Evolutionary conservation across 2,888 invertebrate genomes (phyloP).

Genomic region (Drosophila gaucha): DNA sequence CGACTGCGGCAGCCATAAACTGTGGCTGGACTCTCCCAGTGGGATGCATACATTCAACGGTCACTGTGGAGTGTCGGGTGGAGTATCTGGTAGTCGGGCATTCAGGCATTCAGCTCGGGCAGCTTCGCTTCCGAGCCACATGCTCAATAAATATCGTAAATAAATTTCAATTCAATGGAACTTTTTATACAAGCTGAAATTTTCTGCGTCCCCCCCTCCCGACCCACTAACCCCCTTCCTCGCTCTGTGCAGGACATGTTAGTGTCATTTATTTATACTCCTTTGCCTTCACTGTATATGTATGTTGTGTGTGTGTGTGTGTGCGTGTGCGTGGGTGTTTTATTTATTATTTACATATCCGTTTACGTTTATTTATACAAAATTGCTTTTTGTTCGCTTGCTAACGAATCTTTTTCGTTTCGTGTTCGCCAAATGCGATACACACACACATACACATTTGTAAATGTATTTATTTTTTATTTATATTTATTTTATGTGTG

Average conservation of each 20-base stretch:
- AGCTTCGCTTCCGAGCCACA: constrained; percentile 12
- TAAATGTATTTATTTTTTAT: constrained; percentile 1
- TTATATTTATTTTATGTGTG: constrained; percentile 7
- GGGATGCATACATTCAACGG: constrained; percentile 19
- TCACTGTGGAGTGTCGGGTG: constrained; percentile 34
- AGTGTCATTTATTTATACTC: constrained; percentile 37
- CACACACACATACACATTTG: constrained; percentile 1
- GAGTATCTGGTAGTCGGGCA: constrained; percentile 37
- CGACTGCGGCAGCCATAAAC: constrained; percentile 50
- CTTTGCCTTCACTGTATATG: neutral
- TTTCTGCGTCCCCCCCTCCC: neutral
- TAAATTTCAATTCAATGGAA: constrained; percentile 62
- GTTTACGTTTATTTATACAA: constrained; percentile 67
- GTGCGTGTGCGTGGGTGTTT: constrained; percentile 40
- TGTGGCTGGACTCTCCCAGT: constrained; percentile 24
- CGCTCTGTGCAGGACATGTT: constrained; percentile 4
- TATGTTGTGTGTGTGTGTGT: constrained; percentile 9
- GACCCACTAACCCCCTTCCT: neutral
- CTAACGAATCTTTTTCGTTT: constrained; percentile 52
- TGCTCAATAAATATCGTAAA: constrained; percentile 64
- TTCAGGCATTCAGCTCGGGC: neutral
- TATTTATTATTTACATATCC: constrained; percentile 68
- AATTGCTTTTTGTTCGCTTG: constrained; percentile 56
- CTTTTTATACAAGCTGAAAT: constrained; percentile 45
- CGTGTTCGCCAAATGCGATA: constrained; percentile 42